phyloP scores from a whole-genome alignment of 2,113 vertebrate genomes.

The Geococcyx californianus region DNA sequence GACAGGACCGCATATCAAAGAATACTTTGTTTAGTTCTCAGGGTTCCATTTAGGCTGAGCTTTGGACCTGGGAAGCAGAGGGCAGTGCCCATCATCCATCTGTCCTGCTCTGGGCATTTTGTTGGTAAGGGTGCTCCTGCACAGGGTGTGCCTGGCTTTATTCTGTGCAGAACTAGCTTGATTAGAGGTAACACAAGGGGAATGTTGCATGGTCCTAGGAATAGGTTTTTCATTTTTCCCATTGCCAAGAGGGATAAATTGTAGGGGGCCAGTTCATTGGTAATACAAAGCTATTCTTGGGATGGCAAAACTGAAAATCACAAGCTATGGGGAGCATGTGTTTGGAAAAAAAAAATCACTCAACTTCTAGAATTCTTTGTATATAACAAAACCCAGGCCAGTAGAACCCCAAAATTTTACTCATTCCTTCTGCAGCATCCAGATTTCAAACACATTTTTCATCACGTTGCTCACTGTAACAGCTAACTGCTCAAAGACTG shows the following conservation, averaged over 20 bases:
- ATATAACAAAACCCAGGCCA: not conserved
- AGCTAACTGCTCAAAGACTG: not conserved
- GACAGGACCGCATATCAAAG: rapidly evolving
- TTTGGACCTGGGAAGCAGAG: not conserved
- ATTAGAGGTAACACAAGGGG: not conserved
- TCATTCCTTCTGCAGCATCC: not conserved
- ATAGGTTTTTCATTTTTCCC: not conserved
- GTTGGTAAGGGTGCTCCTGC: not conserved
- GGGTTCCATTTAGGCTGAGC: not conserved
- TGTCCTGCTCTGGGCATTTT: not conserved
- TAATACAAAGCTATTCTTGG: not conserved
- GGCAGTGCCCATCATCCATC: not conserved
- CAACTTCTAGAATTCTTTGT: not conserved
- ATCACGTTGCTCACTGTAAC: rapidly evolving
- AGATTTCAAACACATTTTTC: not conserved
- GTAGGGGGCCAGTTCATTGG: not conserved
- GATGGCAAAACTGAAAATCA: not conserved
- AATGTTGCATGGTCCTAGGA: rapidly evolving
- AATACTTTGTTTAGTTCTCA: not conserved
- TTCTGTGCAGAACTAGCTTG: not conserved
- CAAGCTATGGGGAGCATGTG: not conserved
- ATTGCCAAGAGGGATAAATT: not conserved
- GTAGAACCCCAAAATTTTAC: not conserved
- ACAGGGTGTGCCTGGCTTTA: not conserved
- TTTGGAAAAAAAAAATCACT: not conserved